A percentile compares a stretch with the other conserved stretches of the same genome.
These are phyloP conservation scores for Galemys pyrenaicus DNA, from an alignment of 2,113 vertebrate species.

Conservation along the genomic window DNA sequence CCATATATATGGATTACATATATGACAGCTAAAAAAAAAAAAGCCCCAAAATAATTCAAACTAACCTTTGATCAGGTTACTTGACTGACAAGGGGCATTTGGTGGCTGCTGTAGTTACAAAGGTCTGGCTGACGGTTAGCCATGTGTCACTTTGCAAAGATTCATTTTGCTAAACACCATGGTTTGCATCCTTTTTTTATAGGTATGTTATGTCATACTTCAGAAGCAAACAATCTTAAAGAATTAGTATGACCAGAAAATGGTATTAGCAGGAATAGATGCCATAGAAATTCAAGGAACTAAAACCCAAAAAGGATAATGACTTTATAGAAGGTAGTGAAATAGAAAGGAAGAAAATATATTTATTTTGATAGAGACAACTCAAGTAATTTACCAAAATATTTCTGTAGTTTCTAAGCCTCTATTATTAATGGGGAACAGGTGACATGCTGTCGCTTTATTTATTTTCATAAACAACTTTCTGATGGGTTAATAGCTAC, in stretches of 20 bases:
- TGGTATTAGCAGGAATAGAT: neutral
- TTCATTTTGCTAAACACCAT: neutral
- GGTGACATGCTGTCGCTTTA: conserved; percentile 17
- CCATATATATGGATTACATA: neutral
- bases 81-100: neutral
- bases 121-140: neutral
- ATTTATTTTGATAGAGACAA: conserved; percentile 58
- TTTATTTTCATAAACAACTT: conserved; percentile 61
- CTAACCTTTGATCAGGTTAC: neutral
- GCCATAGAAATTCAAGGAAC: neutral
- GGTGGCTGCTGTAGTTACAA: neutral
- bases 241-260: neutral
- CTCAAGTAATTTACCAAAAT: conserved; percentile 48
- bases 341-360: conserved; percentile 31
- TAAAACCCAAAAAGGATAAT: conserved; percentile 29
- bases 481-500: conserved; percentile 21
- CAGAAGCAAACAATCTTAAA: conserved; percentile 8
- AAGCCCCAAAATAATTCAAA: neutral
- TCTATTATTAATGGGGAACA: conserved; percentile 47
- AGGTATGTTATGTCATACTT: neutral
- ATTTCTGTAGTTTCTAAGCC: conserved; percentile 55
- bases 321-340: neutral
- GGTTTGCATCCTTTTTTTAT: neutral
- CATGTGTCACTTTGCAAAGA: neutral
- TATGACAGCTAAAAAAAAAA: neutral